These are phyloP conservation scores for Syritta pipiens DNA, from an alignment of 2,888 invertebrate species.

Conservation along the genomic window DNA sequence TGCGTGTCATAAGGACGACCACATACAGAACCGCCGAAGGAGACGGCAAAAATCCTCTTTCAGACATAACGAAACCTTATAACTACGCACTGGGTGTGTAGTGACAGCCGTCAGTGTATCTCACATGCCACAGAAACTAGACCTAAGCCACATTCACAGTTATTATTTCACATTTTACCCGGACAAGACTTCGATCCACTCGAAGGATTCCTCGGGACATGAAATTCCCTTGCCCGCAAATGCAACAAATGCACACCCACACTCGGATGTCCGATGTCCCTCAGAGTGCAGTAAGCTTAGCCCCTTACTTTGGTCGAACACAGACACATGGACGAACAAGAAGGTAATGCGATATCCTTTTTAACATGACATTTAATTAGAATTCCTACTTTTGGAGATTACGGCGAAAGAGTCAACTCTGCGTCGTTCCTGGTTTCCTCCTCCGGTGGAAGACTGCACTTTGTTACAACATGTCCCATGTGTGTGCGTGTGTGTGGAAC, in stretches of 20 bases:
- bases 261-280: constrained; percentile 12
- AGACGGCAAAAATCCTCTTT: constrained; percentile 2
- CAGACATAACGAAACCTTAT: constrained; percentile 36
- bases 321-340: constrained; percentile 20
- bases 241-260: neutral
- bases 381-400: constrained; percentile 62
- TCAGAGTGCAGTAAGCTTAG: constrained; percentile 34
- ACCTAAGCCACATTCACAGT: constrained; percentile 59
- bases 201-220: constrained; percentile 33
- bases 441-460: constrained; percentile 4
- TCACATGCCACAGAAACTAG: constrained; percentile 33
- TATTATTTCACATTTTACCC: constrained; percentile 60
- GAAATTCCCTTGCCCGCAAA: constrained; percentile 1
- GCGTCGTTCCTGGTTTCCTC: constrained; percentile 11
- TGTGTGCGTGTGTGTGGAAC: constrained; percentile 3
- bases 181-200: constrained; percentile 47
- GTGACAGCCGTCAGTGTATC: constrained; percentile 15
- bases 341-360: constrained; percentile 67
- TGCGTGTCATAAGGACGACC: constrained; percentile 25
- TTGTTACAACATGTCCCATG: constrained; percentile 7
- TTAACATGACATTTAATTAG: constrained; percentile 67
- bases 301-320: constrained; percentile 33
- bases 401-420: constrained; percentile 32
- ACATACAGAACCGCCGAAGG: constrained; percentile 7
- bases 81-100: constrained; percentile 20